Conservation (phyloP, 2,113 vertebrate species). For the Rallus limicola region DNA sequence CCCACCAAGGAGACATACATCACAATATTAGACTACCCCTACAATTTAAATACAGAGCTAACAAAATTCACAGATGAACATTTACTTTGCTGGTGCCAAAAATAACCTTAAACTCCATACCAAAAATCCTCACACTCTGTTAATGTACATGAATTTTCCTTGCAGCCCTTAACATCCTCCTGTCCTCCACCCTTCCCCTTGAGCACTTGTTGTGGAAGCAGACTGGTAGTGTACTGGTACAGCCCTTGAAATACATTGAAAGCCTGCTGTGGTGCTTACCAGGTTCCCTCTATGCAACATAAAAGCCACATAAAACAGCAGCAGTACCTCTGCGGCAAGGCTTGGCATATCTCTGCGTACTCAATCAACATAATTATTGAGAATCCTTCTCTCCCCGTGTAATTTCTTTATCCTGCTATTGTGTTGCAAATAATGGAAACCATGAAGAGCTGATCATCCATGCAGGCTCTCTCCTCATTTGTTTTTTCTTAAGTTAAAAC, state of each 20-base stretch:
- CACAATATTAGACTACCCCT: neutral
- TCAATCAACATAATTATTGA: constrained; percentile 36
- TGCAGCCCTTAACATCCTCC: neutral
- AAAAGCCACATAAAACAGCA: constrained; percentile 50
- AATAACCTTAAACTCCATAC: neutral
- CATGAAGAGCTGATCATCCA: neutral
- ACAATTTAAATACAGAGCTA: neutral
- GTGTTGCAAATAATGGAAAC: constrained; percentile 40
- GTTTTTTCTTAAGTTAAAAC: neutral
- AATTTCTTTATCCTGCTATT: constrained; percentile 30
- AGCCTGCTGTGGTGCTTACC: neutral
- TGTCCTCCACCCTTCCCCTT: neutral
- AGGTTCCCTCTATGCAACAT: neutral
- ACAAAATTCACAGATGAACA: neutral
- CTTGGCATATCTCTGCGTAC: constrained; percentile 8
- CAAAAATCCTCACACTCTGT: neutral
- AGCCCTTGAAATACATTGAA: neutral
- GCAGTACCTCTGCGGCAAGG: neutral
- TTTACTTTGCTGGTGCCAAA: neutral
- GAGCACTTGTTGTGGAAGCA: neutral
- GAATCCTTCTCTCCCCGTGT: neutral
- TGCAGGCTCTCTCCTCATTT: neutral
- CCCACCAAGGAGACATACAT: neutral
- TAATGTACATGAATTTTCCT: neutral
- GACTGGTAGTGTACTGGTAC: neutral